Evolutionary conservation across 2,888 invertebrate genomes (phyloP), one percentile per base, ranked within the genome.

Genomic region (Tanaodytes sp.): DNA sequence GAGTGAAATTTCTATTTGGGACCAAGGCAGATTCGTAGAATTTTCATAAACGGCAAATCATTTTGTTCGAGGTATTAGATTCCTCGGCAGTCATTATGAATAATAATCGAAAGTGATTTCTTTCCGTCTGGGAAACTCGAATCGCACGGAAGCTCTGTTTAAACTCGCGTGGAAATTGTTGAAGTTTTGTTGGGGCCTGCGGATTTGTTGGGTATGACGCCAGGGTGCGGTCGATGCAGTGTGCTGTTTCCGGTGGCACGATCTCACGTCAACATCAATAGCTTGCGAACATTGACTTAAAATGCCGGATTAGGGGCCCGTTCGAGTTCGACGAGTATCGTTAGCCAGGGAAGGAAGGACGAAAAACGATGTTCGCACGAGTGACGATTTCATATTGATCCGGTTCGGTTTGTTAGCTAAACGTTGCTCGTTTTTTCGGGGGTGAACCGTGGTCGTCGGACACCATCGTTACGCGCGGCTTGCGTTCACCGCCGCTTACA

Each of bases 201-300:
- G 72, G 70, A 51, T 61, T 67, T 12, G 33, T 18, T 11, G 54
- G 27, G 40, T 36, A 72, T 77, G 77, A 79, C 76, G 77, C 76
- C 77, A 77, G 62, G 71, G 49, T 20, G 64, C 77, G 80, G 82
- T 82, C 82, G 81, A 82, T 82, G 73, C 73, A 48, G 54, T n/a
- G n/a, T 67, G 62, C 46, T 46, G 74, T 58, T 71, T 54, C 59
- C 76, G 75, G 77, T 81, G 79, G 77, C 75, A 82, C 82, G 76
- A 82, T 79, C 82, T 82, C 74, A 72, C 76, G 80, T 78, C 77
- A 73, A 72, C 71, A 62, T 64, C 36, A 57, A 59, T 67, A 57
- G 76, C 74, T 65, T 65, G 52, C 65, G 33, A 69, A 70, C 75
- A 73, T 75, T 42, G 73, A 75, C 69, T 75, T 70, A 75, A 75